These are phyloP conservation scores for Baronia brevicornis DNA, from an alignment of 2,888 invertebrate species.

Conservation along the genomic window DNA sequence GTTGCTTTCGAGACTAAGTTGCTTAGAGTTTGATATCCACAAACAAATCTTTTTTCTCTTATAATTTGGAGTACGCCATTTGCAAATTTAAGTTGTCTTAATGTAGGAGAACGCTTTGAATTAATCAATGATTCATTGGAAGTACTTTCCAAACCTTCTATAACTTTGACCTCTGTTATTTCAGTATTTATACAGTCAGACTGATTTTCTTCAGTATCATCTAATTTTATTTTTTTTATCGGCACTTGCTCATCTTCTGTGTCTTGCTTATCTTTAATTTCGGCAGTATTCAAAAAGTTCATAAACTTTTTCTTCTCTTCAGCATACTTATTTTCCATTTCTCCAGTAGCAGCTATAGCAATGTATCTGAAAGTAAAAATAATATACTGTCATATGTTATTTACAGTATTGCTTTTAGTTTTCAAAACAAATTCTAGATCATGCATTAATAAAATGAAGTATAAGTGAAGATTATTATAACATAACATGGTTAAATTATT, in stretches of 20 bases:
- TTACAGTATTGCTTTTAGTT: too few relatives aligned
- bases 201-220: conserved; percentile 19
- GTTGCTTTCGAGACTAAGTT: conserved; percentile 49
- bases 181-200: conserved; percentile 24
- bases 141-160: conserved; percentile 37
- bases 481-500: too few relatives aligned
- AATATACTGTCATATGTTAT: too few relatives aligned
- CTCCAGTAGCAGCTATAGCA: conserved; percentile 44
- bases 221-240: conserved; percentile 32
- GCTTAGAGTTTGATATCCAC: conserved; percentile 51
- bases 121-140: conserved; percentile 34
- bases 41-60: conserved; percentile 40
- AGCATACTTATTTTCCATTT: conserved; percentile 43
- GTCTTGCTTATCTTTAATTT: conserved; percentile 16
- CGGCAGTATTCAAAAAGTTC: conserved; percentile 29
- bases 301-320: conserved; percentile 52
- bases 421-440: too few relatives aligned
- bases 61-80: conserved; percentile 56
- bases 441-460: too few relatives aligned
- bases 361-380: conserved; percentile 42
- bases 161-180: conserved; percentile 42
- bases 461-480: too few relatives aligned
- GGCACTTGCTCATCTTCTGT: conserved; percentile 24
- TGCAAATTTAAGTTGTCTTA: conserved; percentile 55
- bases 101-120: conserved; percentile 42